Conservation (phyloP, 1,140 invertebrate genomes). For the Triops longicaudatus region DNA sequence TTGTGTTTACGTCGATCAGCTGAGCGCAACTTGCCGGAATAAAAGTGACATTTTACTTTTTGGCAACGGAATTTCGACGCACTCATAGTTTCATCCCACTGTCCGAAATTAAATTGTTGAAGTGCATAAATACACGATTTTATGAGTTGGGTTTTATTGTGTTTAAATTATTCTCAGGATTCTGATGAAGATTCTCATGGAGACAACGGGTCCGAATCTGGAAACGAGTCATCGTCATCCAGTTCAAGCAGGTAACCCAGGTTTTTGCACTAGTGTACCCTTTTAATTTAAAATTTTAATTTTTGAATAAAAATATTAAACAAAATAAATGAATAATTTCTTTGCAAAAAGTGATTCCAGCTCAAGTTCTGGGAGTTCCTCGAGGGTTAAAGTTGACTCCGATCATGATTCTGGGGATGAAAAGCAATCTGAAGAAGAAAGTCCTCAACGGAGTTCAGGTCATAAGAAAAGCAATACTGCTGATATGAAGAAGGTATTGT, state of each 20-base stretch:
- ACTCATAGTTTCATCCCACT: too few species aligned
- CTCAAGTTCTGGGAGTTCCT: neutral
- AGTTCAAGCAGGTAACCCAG: neutral
- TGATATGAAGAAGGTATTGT: neutral
- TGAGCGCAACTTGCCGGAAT: neutral
- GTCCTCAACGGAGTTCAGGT: neutral
- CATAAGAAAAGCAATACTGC: neutral
- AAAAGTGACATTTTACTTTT: too few species aligned
- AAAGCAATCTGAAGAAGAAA: slow-evolving; percentile 11
- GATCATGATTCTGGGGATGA: neutral
- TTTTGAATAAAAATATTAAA: neutral
- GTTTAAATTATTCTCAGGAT: neutral
- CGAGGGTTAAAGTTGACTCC: neutral
- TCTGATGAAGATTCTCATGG: slow-evolving; percentile 37
- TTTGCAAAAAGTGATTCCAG: neutral
- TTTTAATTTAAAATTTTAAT: too few species aligned
- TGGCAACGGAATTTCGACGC: too few species aligned
- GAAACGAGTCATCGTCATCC: slow-evolving; percentile 37
- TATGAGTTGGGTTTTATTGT: neutral
- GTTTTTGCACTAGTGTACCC: too few species aligned
- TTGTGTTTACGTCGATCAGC: neutral
- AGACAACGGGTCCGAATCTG: slow-evolving; percentile 50
- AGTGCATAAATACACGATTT: neutral
- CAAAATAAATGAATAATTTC: neutral
- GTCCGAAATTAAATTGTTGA: neutral